Evolutionary conservation across 2,113 vertebrate species (phyloP), one percentile per base, ranked within the genome.

Genomic region (Hassar affinis): DNA sequence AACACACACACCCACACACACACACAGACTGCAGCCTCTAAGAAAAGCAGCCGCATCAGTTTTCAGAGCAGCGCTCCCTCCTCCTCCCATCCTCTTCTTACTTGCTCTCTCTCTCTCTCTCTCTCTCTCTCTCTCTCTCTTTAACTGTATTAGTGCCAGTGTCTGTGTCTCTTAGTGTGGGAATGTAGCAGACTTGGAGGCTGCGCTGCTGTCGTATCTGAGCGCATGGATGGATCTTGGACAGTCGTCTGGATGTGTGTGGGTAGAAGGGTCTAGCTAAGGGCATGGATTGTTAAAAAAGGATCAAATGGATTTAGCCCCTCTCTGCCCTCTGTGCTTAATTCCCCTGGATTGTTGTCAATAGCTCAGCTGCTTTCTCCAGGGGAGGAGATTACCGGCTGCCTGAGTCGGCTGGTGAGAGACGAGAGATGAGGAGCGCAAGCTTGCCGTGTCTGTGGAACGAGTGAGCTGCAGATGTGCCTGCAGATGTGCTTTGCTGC

Each of bases 21-120:
- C 54, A 79, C 83, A 79, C 61, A 88, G 90, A 93, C 92, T 92
- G 92, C 93, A 93, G 92, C 89, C 92, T 93, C 91, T 90, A 92
- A 92, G 92, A 93, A 92, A 92, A 93, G 92, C 92, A 92, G 92
- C 92, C 90, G 93, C 93, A 94, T 94, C 92, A 92, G 86, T 93
- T 92, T 93, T 92, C 89, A 91, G 92, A 92, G 90, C 90, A 91
- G 84, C 88, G 79, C 87, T 89, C 83, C 80, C 85, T 88, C 79
- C 88, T 78, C 84, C 79, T 47, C 59, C 77, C 80, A 84, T 78
- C 49, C 66, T 68, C 61, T 62, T 66, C 69, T 80, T 76, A 57
- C 64, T 83, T 57, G 66, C 59, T 66, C 80, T 82, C 80, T 84
- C 86, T 78, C 64, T 35, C 81, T 84, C 86, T 78, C 64, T 27